Evolutionary conservation across 2,888 invertebrate species (phyloP).

Genomic region (Sesamia inferens): DNA sequence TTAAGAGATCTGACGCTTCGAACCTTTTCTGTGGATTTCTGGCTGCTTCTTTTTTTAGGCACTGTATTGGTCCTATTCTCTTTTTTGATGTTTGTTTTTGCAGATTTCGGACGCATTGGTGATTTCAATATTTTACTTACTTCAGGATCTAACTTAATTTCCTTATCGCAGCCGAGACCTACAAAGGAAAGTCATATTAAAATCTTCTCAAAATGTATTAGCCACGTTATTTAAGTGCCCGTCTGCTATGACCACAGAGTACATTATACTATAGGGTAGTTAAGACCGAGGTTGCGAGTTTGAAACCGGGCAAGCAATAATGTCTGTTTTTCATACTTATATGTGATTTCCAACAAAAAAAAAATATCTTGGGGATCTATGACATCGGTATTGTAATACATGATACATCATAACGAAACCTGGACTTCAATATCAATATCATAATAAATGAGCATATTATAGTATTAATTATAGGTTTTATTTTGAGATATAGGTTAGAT

Average conservation of each 20-base stretch:
- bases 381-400: background rate
- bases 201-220: slow-evolving; percentile 5
- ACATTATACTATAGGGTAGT: too few relatives aligned
- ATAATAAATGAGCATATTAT: background rate
- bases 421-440: background rate
- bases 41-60: slow-evolving; percentile 6
- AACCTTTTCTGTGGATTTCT: slow-evolving; percentile 11
- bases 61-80: background rate
- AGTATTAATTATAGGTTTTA: background rate
- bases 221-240: background rate
- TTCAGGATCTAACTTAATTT: slow-evolving; percentile 17
- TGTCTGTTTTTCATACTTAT: background rate
- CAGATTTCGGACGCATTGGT: background rate
- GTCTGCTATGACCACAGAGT: too few relatives aligned
- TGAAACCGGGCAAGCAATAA: background rate
- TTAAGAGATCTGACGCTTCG: background rate
- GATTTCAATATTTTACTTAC: slow-evolving; percentile 17
- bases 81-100: slow-evolving; percentile 7
- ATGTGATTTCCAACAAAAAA: background rate
- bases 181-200: slow-evolving; percentile 19
- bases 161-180: slow-evolving; percentile 14
- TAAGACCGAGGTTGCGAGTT: background rate
- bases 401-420: background rate
- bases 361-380: background rate
- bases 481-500: background rate